A percentile compares a stretch with the other conserved stretches of the same genome.
Conservation (phyloP, 2,113 vertebrate genomes). For the Micromys minutus region DNA sequence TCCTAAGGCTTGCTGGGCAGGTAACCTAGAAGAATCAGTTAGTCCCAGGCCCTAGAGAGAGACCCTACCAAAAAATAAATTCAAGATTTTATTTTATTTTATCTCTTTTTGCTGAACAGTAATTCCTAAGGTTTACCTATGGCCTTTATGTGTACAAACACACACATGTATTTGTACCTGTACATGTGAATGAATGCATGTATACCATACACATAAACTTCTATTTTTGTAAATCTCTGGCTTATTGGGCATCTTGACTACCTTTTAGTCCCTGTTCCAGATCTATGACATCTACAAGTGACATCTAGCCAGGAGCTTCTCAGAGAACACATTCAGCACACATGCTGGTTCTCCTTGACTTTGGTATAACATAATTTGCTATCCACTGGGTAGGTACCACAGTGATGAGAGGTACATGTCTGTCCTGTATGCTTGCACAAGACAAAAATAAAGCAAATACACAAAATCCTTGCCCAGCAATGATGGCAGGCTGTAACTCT, state of each 20-base stretch:
- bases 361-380: not conserved
- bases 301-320: not conserved
- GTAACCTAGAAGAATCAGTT: no score
- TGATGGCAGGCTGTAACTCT: not conserved
- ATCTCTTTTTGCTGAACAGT: not conserved
- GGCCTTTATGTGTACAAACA: not conserved
- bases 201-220: not conserved
- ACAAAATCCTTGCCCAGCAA: not conserved
- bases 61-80: not conserved
- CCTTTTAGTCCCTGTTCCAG: not conserved
- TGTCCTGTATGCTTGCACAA: not conserved
- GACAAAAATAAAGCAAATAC: not conserved
- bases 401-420: not conserved
- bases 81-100: no score
- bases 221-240: not conserved
- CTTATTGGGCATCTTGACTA: not conserved
- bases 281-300: fast-evolving
- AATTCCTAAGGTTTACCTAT: not conserved
- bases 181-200: no score
- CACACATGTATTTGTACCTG: no score
- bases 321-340: no score
- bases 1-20: no score
- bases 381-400: fast-evolving
- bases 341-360: not conserved
- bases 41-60: no score